These are phyloP conservation scores for Polydrusus pterygomalis DNA, from an alignment of 2,888 invertebrate genomes.

Conservation along the genomic window DNA sequence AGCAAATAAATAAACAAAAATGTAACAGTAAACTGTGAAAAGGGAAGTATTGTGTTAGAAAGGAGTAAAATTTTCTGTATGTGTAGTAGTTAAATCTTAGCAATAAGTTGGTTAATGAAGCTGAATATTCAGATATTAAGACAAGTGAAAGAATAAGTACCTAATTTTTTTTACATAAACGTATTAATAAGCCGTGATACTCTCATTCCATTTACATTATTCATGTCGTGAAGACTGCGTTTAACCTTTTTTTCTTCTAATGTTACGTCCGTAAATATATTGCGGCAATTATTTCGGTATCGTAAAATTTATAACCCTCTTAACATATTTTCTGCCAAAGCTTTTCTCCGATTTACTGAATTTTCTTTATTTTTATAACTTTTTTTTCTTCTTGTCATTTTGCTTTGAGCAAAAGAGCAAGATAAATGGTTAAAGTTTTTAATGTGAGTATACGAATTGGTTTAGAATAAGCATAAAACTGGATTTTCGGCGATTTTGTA, in stretches of 20 bases:
- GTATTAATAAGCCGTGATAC: too few relatives aligned
- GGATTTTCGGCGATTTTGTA: background rate
- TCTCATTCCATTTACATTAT: too few relatives aligned
- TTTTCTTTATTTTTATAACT: slow-evolving; percentile 14
- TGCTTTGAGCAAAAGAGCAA: slow-evolving; percentile 1
- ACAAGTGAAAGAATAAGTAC: too few relatives aligned
- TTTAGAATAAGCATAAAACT: background rate
- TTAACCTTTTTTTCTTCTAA: background rate
- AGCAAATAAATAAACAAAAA: too few relatives aligned
- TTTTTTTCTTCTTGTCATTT: slow-evolving; percentile 5
- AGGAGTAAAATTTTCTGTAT: too few relatives aligned
- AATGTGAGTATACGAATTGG: background rate
- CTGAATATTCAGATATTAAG: too few relatives aligned
- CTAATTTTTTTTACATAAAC: too few relatives aligned
- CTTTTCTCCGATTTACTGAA: slow-evolving; percentile 3
- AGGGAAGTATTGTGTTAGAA: too few relatives aligned
- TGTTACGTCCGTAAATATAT: background rate
- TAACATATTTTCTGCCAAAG: background rate
- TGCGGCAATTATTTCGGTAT: background rate
- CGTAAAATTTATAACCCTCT: background rate
- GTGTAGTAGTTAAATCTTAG: too few relatives aligned
- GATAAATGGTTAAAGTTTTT: slow-evolving; percentile 10
- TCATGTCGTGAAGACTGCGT: too few relatives aligned
- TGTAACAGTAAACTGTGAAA: too few relatives aligned
- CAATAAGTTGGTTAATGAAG: too few relatives aligned